A percentile compares a stretch with the other conserved stretches of the same genome.
Conservation (phyloP, 2,888 invertebrate species). For the Agapostemon virescens region DNA sequence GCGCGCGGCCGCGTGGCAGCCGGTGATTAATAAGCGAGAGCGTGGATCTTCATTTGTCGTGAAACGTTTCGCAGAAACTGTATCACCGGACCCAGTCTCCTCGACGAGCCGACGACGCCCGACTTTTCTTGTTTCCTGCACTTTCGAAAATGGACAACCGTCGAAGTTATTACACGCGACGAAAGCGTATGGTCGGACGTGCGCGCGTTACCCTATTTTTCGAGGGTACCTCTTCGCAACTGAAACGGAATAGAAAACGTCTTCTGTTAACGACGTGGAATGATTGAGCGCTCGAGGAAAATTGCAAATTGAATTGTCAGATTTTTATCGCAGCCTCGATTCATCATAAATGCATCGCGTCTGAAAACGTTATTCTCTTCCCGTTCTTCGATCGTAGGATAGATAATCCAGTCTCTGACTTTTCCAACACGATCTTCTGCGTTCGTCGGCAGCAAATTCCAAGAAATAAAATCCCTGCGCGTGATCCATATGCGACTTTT, state of each 20-base stretch:
- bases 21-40: slow-evolving; percentile 55
- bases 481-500: background rate
- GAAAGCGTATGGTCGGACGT: background rate
- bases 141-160: slow-evolving; percentile 13
- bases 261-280: background rate
- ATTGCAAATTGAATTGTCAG: background rate
- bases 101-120: background rate
- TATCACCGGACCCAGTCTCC: slow-evolving; percentile 15
- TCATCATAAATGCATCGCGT: background rate
- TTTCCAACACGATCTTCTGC: background rate
- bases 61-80: slow-evolving; percentile 6
- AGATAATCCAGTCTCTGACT: no score
- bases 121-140: background rate
- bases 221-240: background rate
- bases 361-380: no score
- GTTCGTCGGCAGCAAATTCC: background rate
- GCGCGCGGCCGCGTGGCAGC: slow-evolving; percentile 33
- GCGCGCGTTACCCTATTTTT: background rate
- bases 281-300: background rate
- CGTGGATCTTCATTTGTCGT: slow-evolving; percentile 36
- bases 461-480: background rate
- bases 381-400: background rate
- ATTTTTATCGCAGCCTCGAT: background rate
- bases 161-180: background rate
- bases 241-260: background rate